Percentiles rank a stretch among this genome's conserved stretches.
phyloP scores from a whole-genome alignment of 2,797 vertebrate species.

The Crocidura indochinensis region DNA sequence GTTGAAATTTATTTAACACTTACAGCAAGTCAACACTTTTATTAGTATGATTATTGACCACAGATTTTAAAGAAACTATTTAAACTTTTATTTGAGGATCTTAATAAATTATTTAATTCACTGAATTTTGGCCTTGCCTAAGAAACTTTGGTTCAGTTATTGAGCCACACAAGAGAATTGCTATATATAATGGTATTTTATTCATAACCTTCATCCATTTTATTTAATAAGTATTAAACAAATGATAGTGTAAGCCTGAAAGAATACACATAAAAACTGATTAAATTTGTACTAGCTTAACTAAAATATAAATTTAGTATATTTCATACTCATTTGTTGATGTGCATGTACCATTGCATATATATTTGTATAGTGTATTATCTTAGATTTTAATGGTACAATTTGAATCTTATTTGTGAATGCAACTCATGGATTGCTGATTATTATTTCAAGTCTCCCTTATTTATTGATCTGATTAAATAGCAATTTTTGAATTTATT shows the following conservation, averaged over 20 bases:
- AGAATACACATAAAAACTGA: constrained; percentile 63
- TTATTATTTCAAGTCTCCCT: background rate
- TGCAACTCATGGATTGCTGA: background rate
- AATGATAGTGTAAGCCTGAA: constrained; percentile 74
- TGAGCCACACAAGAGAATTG: constrained; percentile 71
- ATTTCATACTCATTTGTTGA: background rate
- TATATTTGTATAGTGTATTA: too few species aligned
- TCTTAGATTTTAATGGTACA: background rate
- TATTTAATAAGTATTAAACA: constrained; percentile 77
- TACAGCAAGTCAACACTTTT: constrained; percentile 80
- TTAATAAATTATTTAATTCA: constrained; percentile 80
- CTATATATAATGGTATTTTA: constrained; percentile 74
- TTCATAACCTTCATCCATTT: constrained; percentile 66
- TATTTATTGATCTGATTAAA: constrained; percentile 48
- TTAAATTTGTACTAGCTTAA: constrained; percentile 52
- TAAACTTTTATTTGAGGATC: constrained; percentile 79
- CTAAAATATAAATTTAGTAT: background rate
- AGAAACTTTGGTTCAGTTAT: constrained; percentile 73
- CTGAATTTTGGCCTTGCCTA: constrained; percentile 66
- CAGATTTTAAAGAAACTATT: constrained; percentile 76
- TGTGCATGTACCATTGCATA: background rate
- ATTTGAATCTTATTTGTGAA: background rate
- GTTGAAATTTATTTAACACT: constrained; percentile 84
- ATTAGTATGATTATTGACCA: constrained; percentile 80
- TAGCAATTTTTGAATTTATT: constrained; percentile 54